Evolutionary conservation across 1,140 invertebrate genomes (phyloP), one percentile per base, ranked within the genome.

Genomic region (Oscheius sp.): DNA sequence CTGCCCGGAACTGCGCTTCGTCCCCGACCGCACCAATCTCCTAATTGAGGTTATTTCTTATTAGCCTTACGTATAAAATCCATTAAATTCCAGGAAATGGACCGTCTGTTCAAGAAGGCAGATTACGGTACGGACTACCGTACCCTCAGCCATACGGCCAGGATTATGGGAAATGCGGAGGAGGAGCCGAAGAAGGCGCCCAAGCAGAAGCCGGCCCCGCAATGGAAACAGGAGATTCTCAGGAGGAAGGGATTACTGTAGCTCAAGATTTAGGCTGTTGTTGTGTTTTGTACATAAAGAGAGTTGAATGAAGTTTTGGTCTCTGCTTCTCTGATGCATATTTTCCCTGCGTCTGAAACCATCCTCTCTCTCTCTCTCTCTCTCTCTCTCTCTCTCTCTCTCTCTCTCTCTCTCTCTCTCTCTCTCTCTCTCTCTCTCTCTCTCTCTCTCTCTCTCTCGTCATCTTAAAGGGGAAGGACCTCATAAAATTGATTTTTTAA

Each of bases 151-250:
- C 28, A 68, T n/a, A 78, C 80, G 20, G 79, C 75, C n/a, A 68
- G 79, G 18, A 35, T 75, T 96, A 89, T 97, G 93, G 85, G 95
- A 97, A 38, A 34, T 65, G 63, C 29, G 26, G 23, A 65, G 45
- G 63, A 65, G 31, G 31, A 26, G 34, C 23, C 23, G 20, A 32
- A 3, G 34, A 18, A 3, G 31, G 31, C 23, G 31, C 10, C 13
- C 10, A 58, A 58, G 23, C 10, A 58, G 7, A 58, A 23, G 23
- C 52, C 52, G 23, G 10, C 23, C 13, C 52, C 52, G 7, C 23
- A 13, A 23, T 58, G 52, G 52, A 58, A 58, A 58, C 10, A 10
- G 31, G 31, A 62, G 34, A 3, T 7, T 28, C 18, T 28, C 3
- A 13, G 28, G 59, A 62, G 34, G 59, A 62, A 62, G 93, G 87